Conservation (phyloP, 2,113 vertebrate genomes). For the Todiramphus saurophagus region DNA sequence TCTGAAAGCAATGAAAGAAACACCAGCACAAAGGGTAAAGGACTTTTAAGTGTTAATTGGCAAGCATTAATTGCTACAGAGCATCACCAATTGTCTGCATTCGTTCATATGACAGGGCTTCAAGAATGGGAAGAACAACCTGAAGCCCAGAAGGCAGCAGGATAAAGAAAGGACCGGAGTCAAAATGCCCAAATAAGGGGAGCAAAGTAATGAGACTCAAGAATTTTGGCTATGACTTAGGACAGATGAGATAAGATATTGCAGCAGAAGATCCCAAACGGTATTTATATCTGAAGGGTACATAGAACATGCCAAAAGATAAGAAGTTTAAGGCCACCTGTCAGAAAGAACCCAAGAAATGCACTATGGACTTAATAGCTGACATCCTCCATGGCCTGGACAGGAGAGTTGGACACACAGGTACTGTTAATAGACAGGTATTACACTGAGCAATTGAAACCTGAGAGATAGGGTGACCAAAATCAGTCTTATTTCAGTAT, state of each 20-base stretch:
- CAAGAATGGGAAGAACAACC: neutral
- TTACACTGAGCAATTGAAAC: neutral
- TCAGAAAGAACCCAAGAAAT: neutral
- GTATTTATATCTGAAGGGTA: neutral
- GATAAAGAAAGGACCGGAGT: neutral
- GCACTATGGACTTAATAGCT: neutral
- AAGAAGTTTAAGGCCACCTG: neutral
- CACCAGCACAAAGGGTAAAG: neutral
- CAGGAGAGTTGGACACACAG: neutral
- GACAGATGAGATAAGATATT: neutral
- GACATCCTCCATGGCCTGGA: neutral
- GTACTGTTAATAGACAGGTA: too few relatives aligned
- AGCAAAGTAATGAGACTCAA: neutral
- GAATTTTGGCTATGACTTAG: neutral
- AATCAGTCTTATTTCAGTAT: neutral
- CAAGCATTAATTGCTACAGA: neutral
- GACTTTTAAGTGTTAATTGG: neutral
- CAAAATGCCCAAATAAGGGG: neutral
- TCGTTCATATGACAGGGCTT: neutral
- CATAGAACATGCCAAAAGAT: neutral
- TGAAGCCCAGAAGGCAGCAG: neutral
- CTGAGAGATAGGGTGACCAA: neutral
- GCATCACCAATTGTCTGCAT: neutral
- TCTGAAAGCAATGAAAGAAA: neutral
- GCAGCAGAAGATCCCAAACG: neutral